Percentiles rank a stretch among this genome's conserved stretches.
phyloP scores from a whole-genome alignment of 2,888 invertebrate species.

The Thumatha senex region DNA sequence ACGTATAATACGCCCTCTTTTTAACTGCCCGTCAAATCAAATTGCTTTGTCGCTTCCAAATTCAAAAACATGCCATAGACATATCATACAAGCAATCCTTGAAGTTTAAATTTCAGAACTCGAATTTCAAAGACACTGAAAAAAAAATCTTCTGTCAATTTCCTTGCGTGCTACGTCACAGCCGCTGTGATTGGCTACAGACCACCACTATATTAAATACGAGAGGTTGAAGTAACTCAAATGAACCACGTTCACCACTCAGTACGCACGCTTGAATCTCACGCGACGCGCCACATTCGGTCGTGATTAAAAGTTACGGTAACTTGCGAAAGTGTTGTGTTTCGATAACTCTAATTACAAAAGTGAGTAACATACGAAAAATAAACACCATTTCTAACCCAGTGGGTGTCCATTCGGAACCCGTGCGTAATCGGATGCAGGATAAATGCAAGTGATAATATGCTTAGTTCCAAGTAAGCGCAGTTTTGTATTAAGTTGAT shows the following conservation, averaged over 20 bases:
- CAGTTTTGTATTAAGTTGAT: slow-evolving; percentile 13
- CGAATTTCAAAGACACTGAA: not conserved
- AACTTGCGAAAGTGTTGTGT: slow-evolving; percentile 34
- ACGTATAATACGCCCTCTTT: slow-evolving; percentile 1
- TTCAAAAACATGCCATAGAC: not conserved
- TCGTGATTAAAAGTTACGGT: slow-evolving; percentile 30
- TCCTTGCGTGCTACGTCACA: slow-evolving; percentile 10
- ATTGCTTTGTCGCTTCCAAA: not conserved
- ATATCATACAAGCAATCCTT: too few species aligned
- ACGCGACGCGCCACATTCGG: slow-evolving; percentile 31
- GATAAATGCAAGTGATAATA: slow-evolving; percentile 39
- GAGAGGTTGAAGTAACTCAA: slow-evolving; percentile 57
- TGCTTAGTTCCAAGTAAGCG: slow-evolving; percentile 43
- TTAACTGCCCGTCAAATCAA: not conserved
- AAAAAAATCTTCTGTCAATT: slow-evolving; percentile 7
- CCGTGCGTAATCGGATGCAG: slow-evolving; percentile 43
- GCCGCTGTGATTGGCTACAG: slow-evolving; percentile 12
- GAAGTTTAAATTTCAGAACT: not conserved
- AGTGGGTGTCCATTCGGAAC: slow-evolving; percentile 44
- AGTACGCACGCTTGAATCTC: slow-evolving; percentile 56
- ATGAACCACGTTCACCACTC: slow-evolving; percentile 53
- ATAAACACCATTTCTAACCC: slow-evolving; percentile 6
- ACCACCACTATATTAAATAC: slow-evolving; percentile 54
- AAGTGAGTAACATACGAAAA: slow-evolving; percentile 56
- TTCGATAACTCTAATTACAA: slow-evolving; percentile 35